Evolutionary conservation across 2,888 invertebrate genomes (phyloP).

Genomic region (Pristionchus arcanus): DNA sequence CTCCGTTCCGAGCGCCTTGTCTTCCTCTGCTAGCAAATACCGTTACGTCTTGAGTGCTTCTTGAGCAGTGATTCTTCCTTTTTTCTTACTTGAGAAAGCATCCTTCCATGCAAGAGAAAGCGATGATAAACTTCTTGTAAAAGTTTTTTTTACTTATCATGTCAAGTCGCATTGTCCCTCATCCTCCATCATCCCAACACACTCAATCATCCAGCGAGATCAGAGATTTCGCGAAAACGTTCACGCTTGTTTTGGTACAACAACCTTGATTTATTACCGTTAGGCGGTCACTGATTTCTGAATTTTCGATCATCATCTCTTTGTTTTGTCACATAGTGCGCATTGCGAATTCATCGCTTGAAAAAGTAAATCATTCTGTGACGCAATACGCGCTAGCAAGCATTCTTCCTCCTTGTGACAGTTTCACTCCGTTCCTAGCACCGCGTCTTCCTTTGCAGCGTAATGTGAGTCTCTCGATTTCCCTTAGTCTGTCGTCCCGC

Average conservation of each 20-base stretch:
- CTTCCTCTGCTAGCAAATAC: no score
- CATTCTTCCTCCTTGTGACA: not conserved
- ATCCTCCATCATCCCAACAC: no score
- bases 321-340: no score
- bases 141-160: no score
- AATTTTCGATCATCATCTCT: not conserved
- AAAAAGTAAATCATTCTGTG: not conserved
- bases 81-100: no score
- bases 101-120: no score
- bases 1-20: no score
- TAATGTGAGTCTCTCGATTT: not conserved
- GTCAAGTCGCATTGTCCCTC: no score
- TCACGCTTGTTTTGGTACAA: not conserved
- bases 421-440: conserved; percentile 22
- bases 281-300: not conserved
- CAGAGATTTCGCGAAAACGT: not conserved
- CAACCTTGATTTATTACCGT: not conserved
- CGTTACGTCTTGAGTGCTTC: not conserved
- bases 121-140: no score
- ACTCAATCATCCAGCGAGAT: no score
- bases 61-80: no score
- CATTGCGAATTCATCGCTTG: not conserved
- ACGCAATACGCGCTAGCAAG: no score
- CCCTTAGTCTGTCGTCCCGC: not conserved
- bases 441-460: not conserved